Conservation (phyloP, 1,140 invertebrate species). For the Potamilus streckersoni region DNA sequence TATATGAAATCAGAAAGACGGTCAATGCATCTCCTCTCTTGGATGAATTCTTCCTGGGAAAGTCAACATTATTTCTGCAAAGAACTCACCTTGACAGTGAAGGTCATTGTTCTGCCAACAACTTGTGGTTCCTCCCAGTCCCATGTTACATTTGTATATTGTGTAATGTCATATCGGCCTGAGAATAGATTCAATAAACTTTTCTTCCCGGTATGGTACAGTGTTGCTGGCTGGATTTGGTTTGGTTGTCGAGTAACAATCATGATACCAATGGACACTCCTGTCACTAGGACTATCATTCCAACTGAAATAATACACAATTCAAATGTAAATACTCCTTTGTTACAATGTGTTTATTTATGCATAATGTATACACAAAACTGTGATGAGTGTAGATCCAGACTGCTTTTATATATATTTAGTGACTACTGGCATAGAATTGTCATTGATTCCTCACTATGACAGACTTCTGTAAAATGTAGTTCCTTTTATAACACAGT, state of each 20-base stretch:
- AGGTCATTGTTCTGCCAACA: slow-evolving; percentile 90
- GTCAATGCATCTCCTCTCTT: too few relatives aligned
- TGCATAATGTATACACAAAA: too few relatives aligned
- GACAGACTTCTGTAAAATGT: too few relatives aligned
- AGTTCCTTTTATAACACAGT: too few relatives aligned
- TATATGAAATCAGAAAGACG: too few relatives aligned
- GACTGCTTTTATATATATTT: too few relatives aligned
- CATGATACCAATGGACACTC: slow-evolving; percentile 33
- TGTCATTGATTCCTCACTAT: too few relatives aligned
- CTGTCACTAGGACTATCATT: slow-evolving; percentile 16
- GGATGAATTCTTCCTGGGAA: too few relatives aligned
- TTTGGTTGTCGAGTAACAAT: slow-evolving; percentile 18
- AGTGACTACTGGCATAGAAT: too few relatives aligned
- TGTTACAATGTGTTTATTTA: too few relatives aligned
- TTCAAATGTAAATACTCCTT: too few relatives aligned
- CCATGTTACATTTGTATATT: slow-evolving; percentile 77
- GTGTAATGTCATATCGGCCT: slow-evolving; percentile 36
- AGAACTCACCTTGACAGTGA: slow-evolving; percentile 79
- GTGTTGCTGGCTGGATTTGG: neutral
- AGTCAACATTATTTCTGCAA: neutral
- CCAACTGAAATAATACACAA: slow-evolving; percentile 31
- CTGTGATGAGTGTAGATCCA: too few relatives aligned
- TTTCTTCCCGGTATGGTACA: neutral
- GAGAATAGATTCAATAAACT: slow-evolving; percentile 36
- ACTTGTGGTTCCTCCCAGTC: slow-evolving; percentile 88